These are phyloP conservation scores for Tinea trinotella DNA, from an alignment of 2,888 invertebrate genomes.

Conservation along the genomic window DNA sequence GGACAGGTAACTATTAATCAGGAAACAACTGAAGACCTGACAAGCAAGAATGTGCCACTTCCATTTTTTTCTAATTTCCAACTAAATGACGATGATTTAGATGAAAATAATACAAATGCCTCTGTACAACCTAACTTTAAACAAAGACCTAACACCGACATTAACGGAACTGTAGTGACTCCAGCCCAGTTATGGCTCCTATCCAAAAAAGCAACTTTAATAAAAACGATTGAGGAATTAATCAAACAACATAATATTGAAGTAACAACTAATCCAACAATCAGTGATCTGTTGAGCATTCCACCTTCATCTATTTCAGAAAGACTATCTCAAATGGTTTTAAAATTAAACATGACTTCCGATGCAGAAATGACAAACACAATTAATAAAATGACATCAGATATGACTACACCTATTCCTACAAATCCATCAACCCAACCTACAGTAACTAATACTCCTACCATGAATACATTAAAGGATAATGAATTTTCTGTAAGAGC, in stretches of 20 bases:
- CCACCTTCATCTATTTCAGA: conserved; percentile 33
- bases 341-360: conserved; percentile 1
- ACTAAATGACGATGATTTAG: conserved; percentile 29
- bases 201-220: conserved; percentile 62
- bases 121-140: background rate
- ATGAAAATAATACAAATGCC: background rate
- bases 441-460: conserved; percentile 24
- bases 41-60: conserved; percentile 29
- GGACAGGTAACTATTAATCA: background rate
- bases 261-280: conserved; percentile 34
- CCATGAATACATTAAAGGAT: conserved; percentile 3
- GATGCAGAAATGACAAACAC: conserved; percentile 42
- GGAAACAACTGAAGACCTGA: background rate
- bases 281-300: background rate
- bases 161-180: conserved; percentile 30
- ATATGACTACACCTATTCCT: background rate
- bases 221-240: conserved; percentile 65
- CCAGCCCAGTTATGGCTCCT: conserved; percentile 56
- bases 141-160: background rate
- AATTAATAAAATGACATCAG: background rate
- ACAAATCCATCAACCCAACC: conserved; percentile 26
- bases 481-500: background rate
- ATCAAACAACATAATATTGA: conserved; percentile 59
- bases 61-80: conserved; percentile 52
- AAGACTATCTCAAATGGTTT: conserved; percentile 34